Evolutionary conservation across 1,140 invertebrate genomes (phyloP).

Genomic region (Hesperophylax magnus): DNA sequence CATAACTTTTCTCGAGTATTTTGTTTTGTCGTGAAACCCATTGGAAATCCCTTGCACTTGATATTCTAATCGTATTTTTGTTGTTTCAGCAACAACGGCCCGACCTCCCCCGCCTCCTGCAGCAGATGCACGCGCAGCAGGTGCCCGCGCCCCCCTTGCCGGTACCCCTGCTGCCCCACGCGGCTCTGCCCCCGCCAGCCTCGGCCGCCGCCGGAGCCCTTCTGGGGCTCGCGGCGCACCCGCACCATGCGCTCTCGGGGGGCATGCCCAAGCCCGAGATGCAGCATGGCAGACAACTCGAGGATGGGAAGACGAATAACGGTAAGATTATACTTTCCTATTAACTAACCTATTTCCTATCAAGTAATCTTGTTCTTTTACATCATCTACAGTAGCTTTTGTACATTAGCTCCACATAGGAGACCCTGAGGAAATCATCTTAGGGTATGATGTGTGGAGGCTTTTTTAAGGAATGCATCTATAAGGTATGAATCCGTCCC

Average conservation of each 20-base stretch:
- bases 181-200: conserved; percentile 75
- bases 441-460: too few species aligned
- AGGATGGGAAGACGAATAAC: conserved; percentile 79
- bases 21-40: too few species aligned
- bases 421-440: too few species aligned
- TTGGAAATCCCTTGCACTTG: too few species aligned
- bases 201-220: conserved; percentile 72
- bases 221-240: conserved; percentile 69
- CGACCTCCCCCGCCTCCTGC: conserved; percentile 81
- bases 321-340: conserved; percentile 65
- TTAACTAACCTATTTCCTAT: too few species aligned
- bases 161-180: conserved; percentile 77
- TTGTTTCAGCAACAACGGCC: conserved; percentile 80
- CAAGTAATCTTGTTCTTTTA: too few species aligned
- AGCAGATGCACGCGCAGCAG: conserved; percentile 94
- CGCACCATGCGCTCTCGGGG: conserved; percentile 77
- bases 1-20: too few species aligned
- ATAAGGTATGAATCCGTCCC: too few species aligned
- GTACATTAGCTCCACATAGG: too few species aligned
- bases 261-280: conserved; percentile 76
- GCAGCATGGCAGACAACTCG: conserved; percentile 69
- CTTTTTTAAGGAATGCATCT: too few species aligned
- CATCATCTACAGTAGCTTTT: too few species aligned
- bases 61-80: not conserved
- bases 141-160: conserved; percentile 83